Percentiles rank a stretch among this genome's conserved stretches.
phyloP scores from a whole-genome alignment of 1,140 invertebrate species.

The Gerris buenoi region DNA sequence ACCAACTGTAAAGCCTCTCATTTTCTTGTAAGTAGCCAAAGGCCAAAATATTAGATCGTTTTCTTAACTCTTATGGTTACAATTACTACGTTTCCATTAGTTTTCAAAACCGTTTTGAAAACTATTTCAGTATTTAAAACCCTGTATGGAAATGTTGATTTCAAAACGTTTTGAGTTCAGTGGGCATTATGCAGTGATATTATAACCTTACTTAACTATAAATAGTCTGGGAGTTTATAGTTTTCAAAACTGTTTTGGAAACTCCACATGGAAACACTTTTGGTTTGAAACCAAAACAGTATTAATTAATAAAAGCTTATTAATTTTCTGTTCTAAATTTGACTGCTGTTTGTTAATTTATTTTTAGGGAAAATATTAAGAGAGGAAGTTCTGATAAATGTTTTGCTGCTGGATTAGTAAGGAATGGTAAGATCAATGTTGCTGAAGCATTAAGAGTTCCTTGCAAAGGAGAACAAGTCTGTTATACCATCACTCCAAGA shows the following conservation, averaged over 20 bases:
- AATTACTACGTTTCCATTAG: neutral
- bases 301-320: neutral
- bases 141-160: neutral
- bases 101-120: neutral
- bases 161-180: too few relatives aligned
- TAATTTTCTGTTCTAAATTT: too few relatives aligned
- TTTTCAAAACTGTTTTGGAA: neutral
- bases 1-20: neutral
- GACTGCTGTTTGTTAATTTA: neutral
- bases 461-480: neutral
- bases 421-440: neutral
- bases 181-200: too few relatives aligned
- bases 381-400: neutral
- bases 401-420: neutral
- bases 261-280: neutral
- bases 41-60: neutral
- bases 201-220: too few relatives aligned
- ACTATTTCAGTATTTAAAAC: neutral
- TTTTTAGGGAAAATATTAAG: neutral
- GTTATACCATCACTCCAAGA: neutral
- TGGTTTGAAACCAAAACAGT: neutral
- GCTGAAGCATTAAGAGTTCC: neutral
- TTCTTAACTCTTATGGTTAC: neutral
- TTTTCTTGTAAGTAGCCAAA: neutral
- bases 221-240: too few relatives aligned